A percentile compares a stretch with the other conserved stretches of the same genome.
Evolutionary conservation across 2,888 invertebrate genomes (phyloP).

Genomic region (Heteropelma amictum): DNA sequence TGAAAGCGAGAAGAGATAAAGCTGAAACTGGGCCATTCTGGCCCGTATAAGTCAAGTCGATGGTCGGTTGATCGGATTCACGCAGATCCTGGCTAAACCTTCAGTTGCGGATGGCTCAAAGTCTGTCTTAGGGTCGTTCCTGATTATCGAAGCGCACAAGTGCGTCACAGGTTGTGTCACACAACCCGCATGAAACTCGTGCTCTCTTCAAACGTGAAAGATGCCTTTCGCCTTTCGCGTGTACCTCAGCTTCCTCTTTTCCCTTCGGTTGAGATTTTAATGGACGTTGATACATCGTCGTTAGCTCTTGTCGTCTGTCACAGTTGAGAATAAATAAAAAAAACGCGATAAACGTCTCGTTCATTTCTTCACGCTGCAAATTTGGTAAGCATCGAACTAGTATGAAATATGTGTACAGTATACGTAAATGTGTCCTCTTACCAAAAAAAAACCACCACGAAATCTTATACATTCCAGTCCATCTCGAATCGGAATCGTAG

Average conservation of each 20-base stretch:
- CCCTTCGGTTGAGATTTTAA: slow-evolving; percentile 63
- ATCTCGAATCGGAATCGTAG: too few species aligned
- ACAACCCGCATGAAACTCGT: slow-evolving; percentile 60
- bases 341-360: slow-evolving; percentile 70
- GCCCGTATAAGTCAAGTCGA: slow-evolving; percentile 35
- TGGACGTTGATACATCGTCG: slow-evolving; percentile 74
- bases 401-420: slow-evolving; percentile 28
- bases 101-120: slow-evolving; percentile 15
- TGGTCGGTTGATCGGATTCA: slow-evolving; percentile 46
- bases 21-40: slow-evolving; percentile 16
- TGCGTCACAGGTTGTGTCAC: slow-evolving; percentile 45
- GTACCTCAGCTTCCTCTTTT: neutral
- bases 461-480: too few species aligned
- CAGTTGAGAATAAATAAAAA: slow-evolving; percentile 7
- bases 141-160: slow-evolving; percentile 34
- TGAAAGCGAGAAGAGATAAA: slow-evolving; percentile 19
- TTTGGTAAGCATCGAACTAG: slow-evolving; percentile 1
- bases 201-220: slow-evolving; percentile 17
- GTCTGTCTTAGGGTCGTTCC: slow-evolving; percentile 45
- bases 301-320: slow-evolving; percentile 50
- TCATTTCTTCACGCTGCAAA: slow-evolving; percentile 58
- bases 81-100: slow-evolving; percentile 49
- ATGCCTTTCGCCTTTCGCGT: slow-evolving; percentile 19
- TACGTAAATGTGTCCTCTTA: neutral
- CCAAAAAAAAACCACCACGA: too few species aligned